Evolutionary conservation across 2,797 vertebrate genomes (phyloP).

Genomic region (Syndactyla subalaris): DNA sequence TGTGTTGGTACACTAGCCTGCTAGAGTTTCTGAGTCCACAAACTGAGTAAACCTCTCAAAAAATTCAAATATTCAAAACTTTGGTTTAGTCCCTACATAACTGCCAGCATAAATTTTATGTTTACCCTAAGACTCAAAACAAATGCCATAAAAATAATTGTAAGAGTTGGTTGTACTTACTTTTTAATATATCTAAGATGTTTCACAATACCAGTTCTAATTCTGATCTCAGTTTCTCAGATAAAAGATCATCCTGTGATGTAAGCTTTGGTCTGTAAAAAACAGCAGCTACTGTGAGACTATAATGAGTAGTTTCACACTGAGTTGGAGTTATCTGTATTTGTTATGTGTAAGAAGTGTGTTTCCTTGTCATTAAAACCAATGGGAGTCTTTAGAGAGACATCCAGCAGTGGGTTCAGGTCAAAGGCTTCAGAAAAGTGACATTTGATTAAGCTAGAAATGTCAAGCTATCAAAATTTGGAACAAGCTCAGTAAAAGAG

Average conservation of each 20-base stretch:
- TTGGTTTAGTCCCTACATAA: background rate
- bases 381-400: background rate
- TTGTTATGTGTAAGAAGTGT: background rate
- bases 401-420: background rate
- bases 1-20: background rate
- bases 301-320: background rate
- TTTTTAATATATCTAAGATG: background rate
- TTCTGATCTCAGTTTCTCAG: background rate
- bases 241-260: background rate
- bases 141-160: background rate
- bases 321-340: background rate
- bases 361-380: background rate
- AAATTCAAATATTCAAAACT: background rate
- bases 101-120: background rate
- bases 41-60: background rate
- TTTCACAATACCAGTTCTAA: background rate
- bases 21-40: background rate
- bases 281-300: background rate
- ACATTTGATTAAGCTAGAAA: conserved; percentile 26
- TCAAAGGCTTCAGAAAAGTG: background rate
- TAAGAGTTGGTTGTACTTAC: background rate
- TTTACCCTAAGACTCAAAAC: background rate
- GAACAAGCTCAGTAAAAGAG: background rate
- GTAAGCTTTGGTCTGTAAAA: background rate
- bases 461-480: background rate